Conservation (phyloP, 2,113 vertebrate species). For the Laticauda colubrina region DNA sequence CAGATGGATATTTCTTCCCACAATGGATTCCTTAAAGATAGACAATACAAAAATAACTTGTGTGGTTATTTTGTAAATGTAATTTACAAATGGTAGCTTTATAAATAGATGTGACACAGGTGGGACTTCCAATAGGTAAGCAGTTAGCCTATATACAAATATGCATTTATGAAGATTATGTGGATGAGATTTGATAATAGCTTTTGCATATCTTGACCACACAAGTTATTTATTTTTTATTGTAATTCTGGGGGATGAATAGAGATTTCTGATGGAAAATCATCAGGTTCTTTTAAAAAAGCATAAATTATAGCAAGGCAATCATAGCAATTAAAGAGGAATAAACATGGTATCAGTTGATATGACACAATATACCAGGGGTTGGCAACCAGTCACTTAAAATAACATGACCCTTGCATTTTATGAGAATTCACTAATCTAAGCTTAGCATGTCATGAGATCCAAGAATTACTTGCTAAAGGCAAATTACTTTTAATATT, state of each 20-base stretch:
- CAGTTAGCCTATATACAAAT: neutral
- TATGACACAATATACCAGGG: neutral
- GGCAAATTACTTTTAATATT: neutral
- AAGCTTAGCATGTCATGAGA: neutral
- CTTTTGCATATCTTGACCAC: neutral
- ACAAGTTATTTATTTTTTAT: neutral
- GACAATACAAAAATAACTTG: neutral
- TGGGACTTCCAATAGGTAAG: neutral
- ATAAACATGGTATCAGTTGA: neutral
- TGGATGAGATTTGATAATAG: neutral
- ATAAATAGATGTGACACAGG: neutral
- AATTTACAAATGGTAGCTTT: neutral
- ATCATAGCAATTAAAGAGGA: neutral
- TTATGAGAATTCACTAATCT: neutral
- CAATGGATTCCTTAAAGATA: neutral
- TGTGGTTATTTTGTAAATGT: neutral
- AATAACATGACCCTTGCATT: neutral
- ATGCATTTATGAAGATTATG: neutral
- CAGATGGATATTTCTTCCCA: too few species aligned
- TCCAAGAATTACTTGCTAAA: neutral
- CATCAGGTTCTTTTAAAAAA: neutral
- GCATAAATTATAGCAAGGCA: neutral
- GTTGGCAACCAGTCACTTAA: neutral
- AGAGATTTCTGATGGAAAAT: neutral
- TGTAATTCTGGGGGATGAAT: neutral